A percentile compares a stretch with the other conserved stretches of the same genome.
phyloP scores from a whole-genome alignment of 2,888 invertebrate species.

The Serrognathus titanus region DNA sequence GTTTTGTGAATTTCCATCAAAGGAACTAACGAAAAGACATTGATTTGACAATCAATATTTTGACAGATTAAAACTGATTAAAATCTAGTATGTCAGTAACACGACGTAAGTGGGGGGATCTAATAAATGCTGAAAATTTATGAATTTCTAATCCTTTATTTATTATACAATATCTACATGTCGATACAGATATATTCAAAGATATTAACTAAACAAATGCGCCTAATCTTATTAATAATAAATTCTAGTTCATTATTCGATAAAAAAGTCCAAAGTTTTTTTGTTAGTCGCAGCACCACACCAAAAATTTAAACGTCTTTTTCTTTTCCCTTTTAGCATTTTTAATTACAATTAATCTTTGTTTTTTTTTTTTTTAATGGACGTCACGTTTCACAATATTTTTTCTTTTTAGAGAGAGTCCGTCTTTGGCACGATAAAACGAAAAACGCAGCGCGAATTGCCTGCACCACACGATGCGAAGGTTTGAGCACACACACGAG shows the following conservation, averaged over 20 bases:
- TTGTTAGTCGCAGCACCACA: slow-evolving; percentile 45
- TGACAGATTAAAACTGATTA: too few species aligned
- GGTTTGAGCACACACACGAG: too few species aligned
- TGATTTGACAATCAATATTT: too few species aligned
- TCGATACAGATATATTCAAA: slow-evolving; percentile 41
- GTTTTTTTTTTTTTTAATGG: slow-evolving; percentile 34
- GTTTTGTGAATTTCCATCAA: too few species aligned
- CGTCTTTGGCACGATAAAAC: slow-evolving; percentile 37
- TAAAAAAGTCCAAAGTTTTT: slow-evolving; percentile 30
- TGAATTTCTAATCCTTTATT: slow-evolving; percentile 22
- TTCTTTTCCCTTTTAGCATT: slow-evolving; percentile 5
- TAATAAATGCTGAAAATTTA: not conserved
- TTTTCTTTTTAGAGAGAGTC: slow-evolving; percentile 29
- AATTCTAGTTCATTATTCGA: slow-evolving; percentile 21
- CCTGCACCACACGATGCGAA: not conserved
- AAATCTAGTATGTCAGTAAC: not conserved
- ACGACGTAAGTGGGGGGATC: too few species aligned
- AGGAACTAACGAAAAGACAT: too few species aligned
- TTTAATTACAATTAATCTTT: slow-evolving; percentile 1
- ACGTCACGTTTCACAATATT: slow-evolving; percentile 33
- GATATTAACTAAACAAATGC: slow-evolving; percentile 39
- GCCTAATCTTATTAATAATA: slow-evolving; percentile 26
- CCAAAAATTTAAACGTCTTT: slow-evolving; percentile 32
- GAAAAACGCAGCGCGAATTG: slow-evolving; percentile 22
- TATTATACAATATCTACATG: slow-evolving; percentile 44